Evolutionary conservation across 2,797 vertebrate species (phyloP), one percentile per base, ranked within the genome.

Genomic region (Bradypodion ventrale): DNA sequence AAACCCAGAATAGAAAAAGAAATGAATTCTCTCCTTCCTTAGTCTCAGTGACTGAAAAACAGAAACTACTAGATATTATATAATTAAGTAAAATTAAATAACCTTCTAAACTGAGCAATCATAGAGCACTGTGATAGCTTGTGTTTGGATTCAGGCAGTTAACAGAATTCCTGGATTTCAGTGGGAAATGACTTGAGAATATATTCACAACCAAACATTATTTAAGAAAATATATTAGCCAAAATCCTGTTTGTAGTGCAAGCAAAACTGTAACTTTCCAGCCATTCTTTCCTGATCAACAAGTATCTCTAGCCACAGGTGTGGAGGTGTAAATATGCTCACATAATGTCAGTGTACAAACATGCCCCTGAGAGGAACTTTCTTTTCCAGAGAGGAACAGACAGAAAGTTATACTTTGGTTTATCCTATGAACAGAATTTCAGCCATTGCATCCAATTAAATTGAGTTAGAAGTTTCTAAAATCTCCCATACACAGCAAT

Each of bases 81-180:
- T 72, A 74, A 92, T 46, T 82, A 10, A 75, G 75, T 75, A 87
- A 78, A 69, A 63, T 35, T 49, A 62, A 89, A 85, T 0, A 82
- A n/a, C 29, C 77, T 74, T 52, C 29, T 75, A 83, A 87, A 83
- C 85, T 80, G 81, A 82, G 60, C n/a, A 46, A 85, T 37, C 59
- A 52, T 75, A 25, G 25, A 82, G 35, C 0, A 87, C 49, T 72
- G 42, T 40, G 29, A 88, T 78, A 37, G 56, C 73, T 0, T 83
- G 40, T 9, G 6, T 70, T 59, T 78, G 27, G n/a, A 42, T 75
- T 83, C 65, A 68, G 56, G 46, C 32, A 27, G 37, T 68, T 69
- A 80, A 46, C 5, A 72, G 72, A 72, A 62, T 49, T 25, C 52
- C 29, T 75, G 42, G n/a, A 80, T 75, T 44, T 21, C 27, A 70